These are phyloP conservation scores for Seira sanloemensis DNA, from an alignment of 2,888 invertebrate genomes.

Conservation along the genomic window DNA sequence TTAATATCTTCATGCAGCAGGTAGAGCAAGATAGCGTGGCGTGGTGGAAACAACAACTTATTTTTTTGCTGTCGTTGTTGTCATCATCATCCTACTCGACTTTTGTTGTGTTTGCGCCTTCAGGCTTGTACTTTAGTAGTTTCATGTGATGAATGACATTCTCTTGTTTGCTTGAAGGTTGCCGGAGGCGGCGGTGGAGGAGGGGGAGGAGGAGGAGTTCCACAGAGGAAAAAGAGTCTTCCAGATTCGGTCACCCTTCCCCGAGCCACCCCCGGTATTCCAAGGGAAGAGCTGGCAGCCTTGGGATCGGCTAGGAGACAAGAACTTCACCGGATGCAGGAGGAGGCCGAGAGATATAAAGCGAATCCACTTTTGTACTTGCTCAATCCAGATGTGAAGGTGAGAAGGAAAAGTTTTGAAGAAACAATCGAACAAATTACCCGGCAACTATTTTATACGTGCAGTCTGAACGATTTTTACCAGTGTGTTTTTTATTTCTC, in stretches of 20 bases:
- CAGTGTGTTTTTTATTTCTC: too few species aligned
- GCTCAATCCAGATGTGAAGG: constrained; percentile 98
- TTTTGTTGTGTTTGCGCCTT: too few species aligned
- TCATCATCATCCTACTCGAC: too few species aligned
- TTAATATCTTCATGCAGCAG: constrained; percentile 54
- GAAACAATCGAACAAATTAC: too few species aligned
- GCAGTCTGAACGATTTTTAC: too few species aligned
- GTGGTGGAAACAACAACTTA: too few species aligned
- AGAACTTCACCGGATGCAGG: constrained; percentile 92
- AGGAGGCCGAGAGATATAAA: constrained; percentile 92
- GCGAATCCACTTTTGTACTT: constrained; percentile 96
- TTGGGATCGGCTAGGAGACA: constrained; percentile 96
- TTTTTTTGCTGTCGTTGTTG: too few species aligned
- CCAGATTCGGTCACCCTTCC: constrained; percentile 94
- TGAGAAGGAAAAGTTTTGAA: constrained; percentile 87
- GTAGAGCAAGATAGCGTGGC: constrained; percentile 7
- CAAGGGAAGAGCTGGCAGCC: constrained; percentile 95
- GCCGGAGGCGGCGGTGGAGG: constrained; percentile 61
- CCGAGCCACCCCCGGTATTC: constrained; percentile 88
- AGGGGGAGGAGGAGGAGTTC: constrained; percentile 80
- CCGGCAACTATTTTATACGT: neutral
- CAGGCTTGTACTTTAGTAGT: constrained; percentile 1
- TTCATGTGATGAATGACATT: constrained; percentile 38
- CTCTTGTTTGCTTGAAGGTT: constrained; percentile 33
- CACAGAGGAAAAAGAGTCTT: constrained; percentile 96